Conservation (phyloP, 1,140 invertebrate genomes). For the Neoseiulus cucumeris region DNA sequence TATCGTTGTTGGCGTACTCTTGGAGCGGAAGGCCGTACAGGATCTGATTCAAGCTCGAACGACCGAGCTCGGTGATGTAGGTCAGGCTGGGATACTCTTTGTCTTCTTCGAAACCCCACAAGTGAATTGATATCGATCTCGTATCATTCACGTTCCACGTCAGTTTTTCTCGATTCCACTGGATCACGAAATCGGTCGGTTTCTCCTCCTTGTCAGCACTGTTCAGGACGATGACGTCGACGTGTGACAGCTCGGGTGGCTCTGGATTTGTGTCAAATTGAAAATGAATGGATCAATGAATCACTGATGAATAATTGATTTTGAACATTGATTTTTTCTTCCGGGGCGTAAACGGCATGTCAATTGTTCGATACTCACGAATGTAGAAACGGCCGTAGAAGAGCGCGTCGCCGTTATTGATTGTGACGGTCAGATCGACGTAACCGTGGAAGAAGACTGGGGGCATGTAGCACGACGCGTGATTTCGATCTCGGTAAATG, state of each 20-base stretch:
- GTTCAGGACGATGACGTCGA: conserved; percentile 19
- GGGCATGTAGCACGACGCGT: conserved; percentile 70
- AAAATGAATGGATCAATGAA: conserved; percentile 1
- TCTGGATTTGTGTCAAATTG: conserved; percentile 10
- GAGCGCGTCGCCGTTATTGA: conserved; percentile 52
- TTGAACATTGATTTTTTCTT: not conserved
- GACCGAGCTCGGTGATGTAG: conserved; percentile 19
- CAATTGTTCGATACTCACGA: conserved; percentile 36
- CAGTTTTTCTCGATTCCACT: conserved; percentile 22
- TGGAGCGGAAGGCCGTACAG: conserved; percentile 14
- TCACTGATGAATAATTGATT: not conserved
- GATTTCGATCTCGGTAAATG: conserved; percentile 33
- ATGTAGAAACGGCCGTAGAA: conserved; percentile 83
- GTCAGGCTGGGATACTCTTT: conserved; percentile 22
- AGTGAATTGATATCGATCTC: conserved; percentile 14
- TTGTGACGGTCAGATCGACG: conserved; percentile 61
- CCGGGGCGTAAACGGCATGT: not conserved
- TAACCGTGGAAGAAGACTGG: conserved; percentile 73
- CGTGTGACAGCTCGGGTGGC: conserved; percentile 22
- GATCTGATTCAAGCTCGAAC: conserved; percentile 10
- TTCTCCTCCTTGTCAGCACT: conserved; percentile 19
- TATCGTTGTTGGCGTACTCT: conserved; percentile 42
- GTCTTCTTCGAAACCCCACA: conserved; percentile 21
- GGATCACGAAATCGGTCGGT: conserved; percentile 17
- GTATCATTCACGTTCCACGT: conserved; percentile 15